Conservation (phyloP, 2,797 vertebrate species). For the Macropodus opercularis region DNA sequence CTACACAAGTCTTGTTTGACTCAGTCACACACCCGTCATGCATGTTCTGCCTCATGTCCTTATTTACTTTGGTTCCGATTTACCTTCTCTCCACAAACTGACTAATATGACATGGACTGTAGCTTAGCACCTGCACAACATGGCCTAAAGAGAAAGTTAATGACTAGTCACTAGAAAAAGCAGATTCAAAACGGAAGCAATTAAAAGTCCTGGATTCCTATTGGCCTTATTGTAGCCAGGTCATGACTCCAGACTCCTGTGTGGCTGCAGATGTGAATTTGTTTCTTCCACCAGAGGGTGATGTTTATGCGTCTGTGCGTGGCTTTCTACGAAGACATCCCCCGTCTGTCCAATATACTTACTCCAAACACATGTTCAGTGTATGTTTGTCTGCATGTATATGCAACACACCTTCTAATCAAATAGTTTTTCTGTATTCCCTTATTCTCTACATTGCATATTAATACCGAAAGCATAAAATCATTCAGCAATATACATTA, state of each 20-base stretch:
- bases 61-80: not conserved
- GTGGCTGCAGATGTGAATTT: not conserved
- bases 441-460: no score
- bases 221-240: not conserved
- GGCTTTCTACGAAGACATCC: not conserved
- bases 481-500: no score
- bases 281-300: slow-evolving; percentile 57
- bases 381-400: not conserved
- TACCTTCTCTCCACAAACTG: not conserved
- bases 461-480: no score
- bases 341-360: not conserved
- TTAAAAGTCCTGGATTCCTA: not conserved
- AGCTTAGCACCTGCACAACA: not conserved
- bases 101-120: no score
- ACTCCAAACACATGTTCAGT: not conserved
- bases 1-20: not conserved
- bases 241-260: not conserved
- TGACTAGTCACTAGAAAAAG: not conserved
- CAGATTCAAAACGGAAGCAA: not conserved
- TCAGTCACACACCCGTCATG: not conserved
- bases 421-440: no score
- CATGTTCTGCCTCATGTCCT: slow-evolving; percentile 10
- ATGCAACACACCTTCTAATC: no score
- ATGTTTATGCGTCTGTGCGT: slow-evolving; percentile 36
- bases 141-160: not conserved